Evolutionary conservation across 2,888 invertebrate species (phyloP), one percentile per base, ranked within the genome.

Genomic region (Corbicula japonica): DNA sequence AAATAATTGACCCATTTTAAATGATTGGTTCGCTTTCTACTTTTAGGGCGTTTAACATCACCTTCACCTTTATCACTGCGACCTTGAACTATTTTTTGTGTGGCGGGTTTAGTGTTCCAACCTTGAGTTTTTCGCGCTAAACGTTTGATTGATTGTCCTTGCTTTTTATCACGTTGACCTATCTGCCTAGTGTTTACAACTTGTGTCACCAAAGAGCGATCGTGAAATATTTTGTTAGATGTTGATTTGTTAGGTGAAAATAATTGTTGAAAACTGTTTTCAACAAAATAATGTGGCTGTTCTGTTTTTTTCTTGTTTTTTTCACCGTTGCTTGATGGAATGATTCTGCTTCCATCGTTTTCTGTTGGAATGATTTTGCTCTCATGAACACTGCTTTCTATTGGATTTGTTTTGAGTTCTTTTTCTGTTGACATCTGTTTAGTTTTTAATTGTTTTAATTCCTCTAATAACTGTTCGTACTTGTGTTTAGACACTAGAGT

Each of bases 211-310:
- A n/a, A n/a, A n/a, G n/a, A n/a, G n/a, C n/a, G n/a, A n/a, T n/a
- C n/a, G n/a, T n/a, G n/a, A n/a, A n/a, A 1, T 4, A 6, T n/a
- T 44, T 41, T 26, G 8, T 26, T 62, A 15, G 26, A 6, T 12
- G 1, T 44, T 5, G 44, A 46, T 6, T 6, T 6, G 4, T 44
- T 23, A 30, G 26, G 26, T 4, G 26, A 8, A 65, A 65, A 50
- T 65, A 65, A 65, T 65, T 50, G 48, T 32, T 50, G 50, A 65
- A 65, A 65, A 32, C 50, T 15, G 28, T 65, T 48, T 65, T 65
- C 65, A 1, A 65, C 65, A 65, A 50, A 65, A 12, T 32, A 15
- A 6, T 50, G 50, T 32, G 48, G 50, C 6, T 50, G 28, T 65
- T 48, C 65, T 23, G 18, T 65, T 18, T 23, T 65, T 50, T 65